These are phyloP conservation scores for Drosophila pallidifrons DNA, from an alignment of 1,140 invertebrate species.

Conservation along the genomic window DNA sequence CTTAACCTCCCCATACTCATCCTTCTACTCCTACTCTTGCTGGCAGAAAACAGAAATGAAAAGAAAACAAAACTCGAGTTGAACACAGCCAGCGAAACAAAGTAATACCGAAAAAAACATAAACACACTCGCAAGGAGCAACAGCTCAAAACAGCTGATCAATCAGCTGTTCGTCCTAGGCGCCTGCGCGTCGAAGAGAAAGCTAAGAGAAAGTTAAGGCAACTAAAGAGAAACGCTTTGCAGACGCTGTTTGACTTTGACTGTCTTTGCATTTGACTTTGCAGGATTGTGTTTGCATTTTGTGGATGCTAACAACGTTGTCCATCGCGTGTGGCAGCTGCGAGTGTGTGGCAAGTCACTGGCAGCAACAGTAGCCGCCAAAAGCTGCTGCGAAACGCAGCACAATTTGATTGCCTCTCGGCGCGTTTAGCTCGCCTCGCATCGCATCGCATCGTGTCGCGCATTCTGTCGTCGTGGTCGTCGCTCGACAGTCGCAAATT, in stretches of 20 bases:
- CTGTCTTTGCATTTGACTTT: slow-evolving; percentile 44
- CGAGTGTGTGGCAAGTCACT: slow-evolving; percentile 10
- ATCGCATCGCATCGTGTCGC: slow-evolving; percentile 24
- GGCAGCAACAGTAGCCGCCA: slow-evolving; percentile 42
- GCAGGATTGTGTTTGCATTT: slow-evolving; percentile 15
- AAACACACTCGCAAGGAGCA: slow-evolving; percentile 43
- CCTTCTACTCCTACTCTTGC: neutral
- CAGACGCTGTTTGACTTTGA: slow-evolving; percentile 46
- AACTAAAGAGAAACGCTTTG: slow-evolving; percentile 45
- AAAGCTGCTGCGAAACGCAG: slow-evolving; percentile 46
- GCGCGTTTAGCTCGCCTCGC: slow-evolving; percentile 29
- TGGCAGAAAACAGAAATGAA: slow-evolving; percentile 7
- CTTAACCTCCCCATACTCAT: slow-evolving; percentile 60
- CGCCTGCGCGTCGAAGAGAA: slow-evolving; percentile 59
- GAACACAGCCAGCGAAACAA: slow-evolving; percentile 9
- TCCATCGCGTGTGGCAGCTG: slow-evolving; percentile 6
- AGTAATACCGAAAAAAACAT: slow-evolving; percentile 58
- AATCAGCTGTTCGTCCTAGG: slow-evolving; percentile 17
- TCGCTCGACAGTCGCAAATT: slow-evolving; percentile 16
- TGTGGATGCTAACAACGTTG: slow-evolving; percentile 45
- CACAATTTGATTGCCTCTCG: slow-evolving; percentile 58
- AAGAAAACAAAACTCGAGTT: slow-evolving; percentile 14
- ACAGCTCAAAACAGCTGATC: slow-evolving; percentile 66
- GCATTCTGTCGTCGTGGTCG: slow-evolving; percentile 9
- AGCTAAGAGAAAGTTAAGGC: slow-evolving; percentile 26